phyloP scores from a whole-genome alignment of 2,888 invertebrate species.

The Keiferia lycopersicella region DNA sequence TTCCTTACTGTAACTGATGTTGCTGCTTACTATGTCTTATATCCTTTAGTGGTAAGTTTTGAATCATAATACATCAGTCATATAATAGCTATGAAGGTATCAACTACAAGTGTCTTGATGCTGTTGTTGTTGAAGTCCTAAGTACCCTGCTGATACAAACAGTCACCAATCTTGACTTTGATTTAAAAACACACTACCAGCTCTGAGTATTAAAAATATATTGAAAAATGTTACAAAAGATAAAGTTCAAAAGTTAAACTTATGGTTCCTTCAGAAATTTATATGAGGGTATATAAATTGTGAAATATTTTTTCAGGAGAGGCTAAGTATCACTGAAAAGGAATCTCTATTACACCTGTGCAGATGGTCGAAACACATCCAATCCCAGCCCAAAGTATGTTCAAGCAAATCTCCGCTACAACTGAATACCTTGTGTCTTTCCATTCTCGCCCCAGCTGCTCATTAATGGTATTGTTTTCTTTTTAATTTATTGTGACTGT shows the following conservation, averaged over 20 bases:
- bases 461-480: constrained; percentile 47
- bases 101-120: no score
- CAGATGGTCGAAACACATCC: constrained; percentile 89
- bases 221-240: neutral
- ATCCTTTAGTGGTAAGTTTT: constrained; percentile 83
- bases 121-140: no score
- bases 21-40: constrained; percentile 84
- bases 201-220: neutral
- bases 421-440: constrained; percentile 58
- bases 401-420: constrained; percentile 51
- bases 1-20: constrained; percentile 84
- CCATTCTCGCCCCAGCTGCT: constrained; percentile 61
- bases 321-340: constrained; percentile 83
- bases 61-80: no score
- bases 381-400: constrained; percentile 84
- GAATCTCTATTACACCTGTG: constrained; percentile 86
- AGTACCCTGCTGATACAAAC: no score
- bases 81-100: no score
- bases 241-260: no score
- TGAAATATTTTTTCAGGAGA: constrained; percentile 77
- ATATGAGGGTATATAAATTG: no score
- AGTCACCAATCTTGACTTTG: no score
- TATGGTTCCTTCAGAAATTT: no score
- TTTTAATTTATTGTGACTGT: constrained; percentile 32
- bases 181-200: neutral